Evolutionary conservation across 2,888 invertebrate species (phyloP).

Genomic region (Iselma pallidipennis): DNA sequence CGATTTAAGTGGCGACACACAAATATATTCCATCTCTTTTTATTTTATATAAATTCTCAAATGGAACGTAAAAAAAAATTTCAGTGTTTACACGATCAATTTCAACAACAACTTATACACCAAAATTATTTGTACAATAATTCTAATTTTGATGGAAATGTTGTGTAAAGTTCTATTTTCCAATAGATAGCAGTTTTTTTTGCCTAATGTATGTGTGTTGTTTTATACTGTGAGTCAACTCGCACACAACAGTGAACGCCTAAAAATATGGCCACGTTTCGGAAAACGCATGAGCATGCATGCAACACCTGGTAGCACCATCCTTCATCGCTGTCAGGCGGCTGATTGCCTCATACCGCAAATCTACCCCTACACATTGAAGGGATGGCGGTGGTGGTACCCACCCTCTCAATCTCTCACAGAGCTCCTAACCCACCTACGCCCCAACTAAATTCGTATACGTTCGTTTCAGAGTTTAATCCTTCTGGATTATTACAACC

Average conservation of each 20-base stretch:
- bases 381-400: slow-evolving; percentile 27
- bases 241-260: slow-evolving; percentile 4
- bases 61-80: not conserved
- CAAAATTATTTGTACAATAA: not conserved
- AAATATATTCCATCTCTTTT: slow-evolving; percentile 41
- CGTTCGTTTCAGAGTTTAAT: slow-evolving; percentile 40
- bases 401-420: slow-evolving; percentile 24
- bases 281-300: slow-evolving; percentile 41
- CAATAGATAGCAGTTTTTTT: not conserved
- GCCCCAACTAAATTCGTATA: slow-evolving; percentile 32
- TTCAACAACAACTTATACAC: not conserved
- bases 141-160: not conserved
- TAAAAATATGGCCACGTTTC: slow-evolving; percentile 21
- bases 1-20: slow-evolving; percentile 48
- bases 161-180: slow-evolving; percentile 21
- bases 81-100: not conserved
- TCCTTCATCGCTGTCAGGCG: slow-evolving; percentile 46
- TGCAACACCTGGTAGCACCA: slow-evolving; percentile 48
- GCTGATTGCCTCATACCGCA: slow-evolving; percentile 49
- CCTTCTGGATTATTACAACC: slow-evolving; percentile 41
- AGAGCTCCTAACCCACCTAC: slow-evolving; percentile 13
- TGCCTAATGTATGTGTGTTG: not conserved
- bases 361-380: slow-evolving; percentile 38
- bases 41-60: slow-evolving; percentile 19
- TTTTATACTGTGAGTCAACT: not conserved